These are phyloP conservation scores for Scelioninae gen. 1 DNA, from an alignment of 2,888 invertebrate species.

Conservation along the genomic window DNA sequence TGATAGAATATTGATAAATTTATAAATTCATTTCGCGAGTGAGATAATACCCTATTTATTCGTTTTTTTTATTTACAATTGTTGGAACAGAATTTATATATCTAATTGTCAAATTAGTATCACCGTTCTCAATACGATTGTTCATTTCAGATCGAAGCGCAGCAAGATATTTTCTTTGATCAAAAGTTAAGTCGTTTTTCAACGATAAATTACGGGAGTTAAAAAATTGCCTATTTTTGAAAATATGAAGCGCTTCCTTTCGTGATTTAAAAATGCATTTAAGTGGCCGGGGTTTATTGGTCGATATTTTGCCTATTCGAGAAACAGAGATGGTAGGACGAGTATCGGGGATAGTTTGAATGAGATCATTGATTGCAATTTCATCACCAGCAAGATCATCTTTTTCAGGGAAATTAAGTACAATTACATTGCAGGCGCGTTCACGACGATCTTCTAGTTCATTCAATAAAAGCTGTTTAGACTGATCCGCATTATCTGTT, in stretches of 20 bases:
- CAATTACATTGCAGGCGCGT: background rate
- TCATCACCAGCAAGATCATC: background rate
- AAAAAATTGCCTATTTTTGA: background rate
- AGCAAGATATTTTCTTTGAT: background rate
- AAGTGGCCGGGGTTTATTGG: background rate
- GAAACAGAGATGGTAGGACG: background rate
- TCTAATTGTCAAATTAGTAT: background rate
- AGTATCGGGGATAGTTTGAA: background rate
- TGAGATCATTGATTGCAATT: background rate
- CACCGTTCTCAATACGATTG: background rate
- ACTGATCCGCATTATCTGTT: too few species aligned
- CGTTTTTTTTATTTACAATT: slow-evolving; percentile 17
- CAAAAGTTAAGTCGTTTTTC: slow-evolving; percentile 1
- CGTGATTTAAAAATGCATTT: slow-evolving; percentile 3
- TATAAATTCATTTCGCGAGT: too few species aligned
- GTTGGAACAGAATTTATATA: background rate
- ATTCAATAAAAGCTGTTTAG: background rate
- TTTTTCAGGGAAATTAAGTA: background rate
- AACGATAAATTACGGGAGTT: background rate
- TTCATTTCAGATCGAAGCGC: background rate
- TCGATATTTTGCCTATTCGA: background rate
- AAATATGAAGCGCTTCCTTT: background rate
- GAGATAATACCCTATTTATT: background rate
- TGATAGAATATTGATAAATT: slow-evolving; percentile 5
- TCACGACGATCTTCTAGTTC: slow-evolving; percentile 2